Evolutionary conservation across 2,888 invertebrate genomes (phyloP).

Genomic region (Leptopilina myrica): DNA sequence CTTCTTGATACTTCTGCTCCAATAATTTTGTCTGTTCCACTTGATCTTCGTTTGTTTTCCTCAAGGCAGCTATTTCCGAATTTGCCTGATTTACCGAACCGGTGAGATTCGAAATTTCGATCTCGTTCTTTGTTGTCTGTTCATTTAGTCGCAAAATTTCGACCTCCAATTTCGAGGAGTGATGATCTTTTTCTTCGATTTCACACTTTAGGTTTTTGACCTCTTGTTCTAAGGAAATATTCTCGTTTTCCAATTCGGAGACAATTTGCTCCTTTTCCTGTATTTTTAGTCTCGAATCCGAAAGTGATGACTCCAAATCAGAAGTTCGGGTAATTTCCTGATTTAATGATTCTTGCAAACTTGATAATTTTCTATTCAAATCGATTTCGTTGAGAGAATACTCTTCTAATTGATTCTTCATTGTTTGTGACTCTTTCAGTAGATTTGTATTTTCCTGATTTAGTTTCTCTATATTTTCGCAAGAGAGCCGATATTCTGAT

Average conservation of each 20-base stretch:
- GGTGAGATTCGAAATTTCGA: not conserved
- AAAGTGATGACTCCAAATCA: not conserved
- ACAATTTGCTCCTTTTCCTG: constrained; percentile 43
- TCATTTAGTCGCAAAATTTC: constrained; percentile 39
- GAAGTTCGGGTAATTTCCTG: not conserved
- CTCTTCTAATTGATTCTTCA: too few species aligned
- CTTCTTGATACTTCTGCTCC: constrained; percentile 50
- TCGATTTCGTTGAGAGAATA: too few species aligned
- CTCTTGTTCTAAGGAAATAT: constrained; percentile 46
- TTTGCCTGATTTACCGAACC: not conserved
- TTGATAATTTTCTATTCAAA: too few species aligned
- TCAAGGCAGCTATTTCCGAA: not conserved
- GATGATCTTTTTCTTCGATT: constrained; percentile 42
- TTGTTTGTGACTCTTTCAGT: too few species aligned
- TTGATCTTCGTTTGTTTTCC: not conserved
- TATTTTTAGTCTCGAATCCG: not conserved
- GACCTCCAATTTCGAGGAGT: constrained; percentile 25
- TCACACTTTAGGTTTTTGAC: constrained; percentile 48
- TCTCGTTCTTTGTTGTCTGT: not conserved
- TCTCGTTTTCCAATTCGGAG: constrained; percentile 40
- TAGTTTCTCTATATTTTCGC: too few species aligned
- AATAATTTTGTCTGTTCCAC: constrained; percentile 52
- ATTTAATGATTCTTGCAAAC: too few species aligned
- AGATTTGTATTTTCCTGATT: too few species aligned
- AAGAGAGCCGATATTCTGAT: too few species aligned